Evolutionary conservation across 1,140 invertebrate species (phyloP), one percentile per base, ranked within the genome.

Genomic region (Lepidurus apus): DNA sequence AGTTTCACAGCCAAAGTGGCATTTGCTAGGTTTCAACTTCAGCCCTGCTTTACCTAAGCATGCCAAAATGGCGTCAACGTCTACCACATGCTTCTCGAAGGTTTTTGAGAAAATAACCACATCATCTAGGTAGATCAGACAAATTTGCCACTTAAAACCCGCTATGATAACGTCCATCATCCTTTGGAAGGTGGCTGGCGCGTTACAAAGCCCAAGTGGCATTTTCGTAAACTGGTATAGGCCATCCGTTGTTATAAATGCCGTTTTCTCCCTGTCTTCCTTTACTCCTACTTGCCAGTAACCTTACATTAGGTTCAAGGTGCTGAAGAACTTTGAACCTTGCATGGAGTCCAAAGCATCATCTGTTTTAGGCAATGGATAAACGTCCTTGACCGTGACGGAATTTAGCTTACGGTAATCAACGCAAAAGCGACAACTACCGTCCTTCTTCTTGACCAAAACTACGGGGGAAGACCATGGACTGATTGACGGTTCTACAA

Each of bases 381-480:
- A 26, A 26, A 26, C 26, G 26, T 26, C 26, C 26, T 26, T 26
- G 26, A 26, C 1, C 26, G 26, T 26, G 26, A 26, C 26, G 26
- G 26, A 26, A 26, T 26, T 26, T 26, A 26, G 26, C 26, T 1
- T 26, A 1, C 26, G 26, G 26, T 26, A 26, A 1, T 26, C 26
- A 26, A 26, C 26, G 26, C 26, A 26, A 26, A 26, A 26, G 26
- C 26, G 26, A 1, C 26, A 26, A 26, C 1, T 26, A 26, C 83
- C 84, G 77, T 88, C 85, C 43, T 87, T 86, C 78, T 90, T 91
- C 80, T 83, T 82, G 0, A 88, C 85, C 21, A 89, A 74, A 0
- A 89, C 84, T 0, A 87, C 81, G 0, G 86, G 88, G 0, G 84
- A 84, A 10, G 84, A 81, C 85, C 87, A 90, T 0, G 84, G 80